Evolutionary conservation across 23 tunicate genomes (phyloP), one percentile per base, ranked within the genome.

Genomic region (Halocynthia roretzi): DNA sequence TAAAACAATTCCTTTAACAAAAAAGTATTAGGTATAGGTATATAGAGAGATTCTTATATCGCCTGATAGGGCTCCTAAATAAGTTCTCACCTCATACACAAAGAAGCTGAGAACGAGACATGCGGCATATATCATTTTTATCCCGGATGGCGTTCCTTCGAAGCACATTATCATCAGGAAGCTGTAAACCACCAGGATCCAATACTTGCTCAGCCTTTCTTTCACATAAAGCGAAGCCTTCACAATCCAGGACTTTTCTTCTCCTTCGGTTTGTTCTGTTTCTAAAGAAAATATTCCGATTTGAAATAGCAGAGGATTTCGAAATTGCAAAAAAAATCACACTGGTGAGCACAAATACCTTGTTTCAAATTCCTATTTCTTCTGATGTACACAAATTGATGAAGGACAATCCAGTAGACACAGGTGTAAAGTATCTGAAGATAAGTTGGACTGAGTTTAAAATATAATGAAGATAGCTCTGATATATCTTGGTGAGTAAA

Each of bases 151-250:
- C 14, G 72, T 53, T 14, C 99, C 99, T 61, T 89, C 91, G 11
- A 85, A 56, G 23, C 85, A 74, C 10, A 96, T 82, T 7, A 79
- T 91, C 0, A 89, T 68, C 69, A 92, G 95, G 76, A 85, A 90
- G 6, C 87, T 87, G n/a, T 87, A 75, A 48, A 96, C 93, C 40
- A 90, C 75, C 44, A 96, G 82, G 6, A 96, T 86, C 95, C 95
- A 96, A 65, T 96, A 96, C 68, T 83, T 86, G 44, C 87, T 73
- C 60, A 94, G 66, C 63, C 71, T 23, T 68, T 84, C 91, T 31
- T 63, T 73, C 19, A 84, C 63, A 55, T 66, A 88, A 6, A 56
- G 17, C 12, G 81, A 84, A 12, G 69, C 71, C 8, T 62, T 31
- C 10, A 85, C 76, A 7, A 80, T 72, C 84, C 81, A 65, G 6